These are phyloP conservation scores for Cryptoprocta ferox DNA, from an alignment of 2,797 vertebrate species.

Conservation along the genomic window DNA sequence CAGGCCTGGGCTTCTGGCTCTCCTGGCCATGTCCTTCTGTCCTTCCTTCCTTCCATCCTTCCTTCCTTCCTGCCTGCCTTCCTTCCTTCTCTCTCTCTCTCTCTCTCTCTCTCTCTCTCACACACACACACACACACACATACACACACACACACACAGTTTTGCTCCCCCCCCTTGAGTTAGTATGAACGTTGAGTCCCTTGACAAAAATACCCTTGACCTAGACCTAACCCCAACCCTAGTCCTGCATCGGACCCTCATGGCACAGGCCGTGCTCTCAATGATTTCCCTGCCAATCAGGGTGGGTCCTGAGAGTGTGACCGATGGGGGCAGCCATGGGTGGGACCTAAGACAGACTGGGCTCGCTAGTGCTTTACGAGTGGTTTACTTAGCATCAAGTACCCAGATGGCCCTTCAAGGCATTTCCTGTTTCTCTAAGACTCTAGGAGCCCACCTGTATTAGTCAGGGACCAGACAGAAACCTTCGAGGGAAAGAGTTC, in stretches of 20 bases:
- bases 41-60: too few relatives aligned
- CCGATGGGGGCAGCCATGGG: too few relatives aligned
- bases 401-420: neutral
- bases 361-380: neutral
- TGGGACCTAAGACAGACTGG: neutral
- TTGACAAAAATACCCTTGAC: conserved; percentile 17
- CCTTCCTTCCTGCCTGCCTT: neutral
- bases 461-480: neutral
- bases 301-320: neutral
- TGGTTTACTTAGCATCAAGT: neutral
- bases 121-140: neutral
- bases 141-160: neutral
- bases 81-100: neutral
- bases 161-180: neutral
- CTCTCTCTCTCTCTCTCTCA: too few relatives aligned
- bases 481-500: neutral
- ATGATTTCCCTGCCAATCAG: neutral
- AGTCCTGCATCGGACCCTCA: neutral
- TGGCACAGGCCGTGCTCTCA: neutral
- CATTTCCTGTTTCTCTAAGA: neutral
- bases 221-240: neutral
- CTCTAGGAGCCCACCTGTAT: neutral
- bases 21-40: neutral
- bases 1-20: neutral
- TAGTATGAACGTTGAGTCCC: neutral